Conservation (phyloP, 2,888 invertebrate species). For the Drosophila infuscata region DNA sequence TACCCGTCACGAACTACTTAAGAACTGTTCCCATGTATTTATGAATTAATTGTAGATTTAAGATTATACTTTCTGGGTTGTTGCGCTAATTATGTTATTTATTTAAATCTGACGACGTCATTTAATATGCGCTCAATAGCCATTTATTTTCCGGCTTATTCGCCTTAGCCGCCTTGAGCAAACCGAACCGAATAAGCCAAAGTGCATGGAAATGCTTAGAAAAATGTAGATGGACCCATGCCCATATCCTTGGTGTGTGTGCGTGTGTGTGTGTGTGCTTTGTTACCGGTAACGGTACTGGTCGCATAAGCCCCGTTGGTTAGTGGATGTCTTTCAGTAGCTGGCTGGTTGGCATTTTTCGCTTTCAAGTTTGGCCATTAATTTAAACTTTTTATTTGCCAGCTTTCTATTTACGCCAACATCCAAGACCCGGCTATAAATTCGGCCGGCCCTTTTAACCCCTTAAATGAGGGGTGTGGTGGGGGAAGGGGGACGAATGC, state of each 20-base stretch:
- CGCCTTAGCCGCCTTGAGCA: slow-evolving; percentile 39
- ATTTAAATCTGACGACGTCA: slow-evolving; percentile 41
- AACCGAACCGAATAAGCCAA: slow-evolving; percentile 40
- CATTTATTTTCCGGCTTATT: slow-evolving; percentile 55
- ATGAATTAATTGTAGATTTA: not conserved
- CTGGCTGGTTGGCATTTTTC: slow-evolving; percentile 45
- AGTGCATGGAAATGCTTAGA: slow-evolving; percentile 44
- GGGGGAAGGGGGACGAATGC: not conserved
- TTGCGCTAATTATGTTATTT: slow-evolving; percentile 43
- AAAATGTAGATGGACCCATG: not conserved
- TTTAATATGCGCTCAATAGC: slow-evolving; percentile 60
- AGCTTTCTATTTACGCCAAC: slow-evolving; percentile 62
- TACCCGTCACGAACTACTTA: not conserved
- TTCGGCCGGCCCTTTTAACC: slow-evolving; percentile 54
- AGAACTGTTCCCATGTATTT: not conserved
- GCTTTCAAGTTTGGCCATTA: slow-evolving; percentile 76
- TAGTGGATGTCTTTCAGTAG: slow-evolving; percentile 22
- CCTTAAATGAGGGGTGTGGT: slow-evolving; percentile 27
- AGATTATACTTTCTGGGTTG: not conserved
- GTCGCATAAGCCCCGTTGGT: slow-evolving; percentile 29
- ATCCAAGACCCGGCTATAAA: slow-evolving; percentile 65
- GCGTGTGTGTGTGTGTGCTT: slow-evolving; percentile 3
- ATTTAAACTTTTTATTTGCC: slow-evolving; percentile 73
- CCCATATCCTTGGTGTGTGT: slow-evolving; percentile 6
- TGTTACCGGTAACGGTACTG: slow-evolving; percentile 29